Evolutionary conservation across 1,140 invertebrate species (phyloP), one percentile per base, ranked within the genome.

Genomic region (Venturia canescens): DNA sequence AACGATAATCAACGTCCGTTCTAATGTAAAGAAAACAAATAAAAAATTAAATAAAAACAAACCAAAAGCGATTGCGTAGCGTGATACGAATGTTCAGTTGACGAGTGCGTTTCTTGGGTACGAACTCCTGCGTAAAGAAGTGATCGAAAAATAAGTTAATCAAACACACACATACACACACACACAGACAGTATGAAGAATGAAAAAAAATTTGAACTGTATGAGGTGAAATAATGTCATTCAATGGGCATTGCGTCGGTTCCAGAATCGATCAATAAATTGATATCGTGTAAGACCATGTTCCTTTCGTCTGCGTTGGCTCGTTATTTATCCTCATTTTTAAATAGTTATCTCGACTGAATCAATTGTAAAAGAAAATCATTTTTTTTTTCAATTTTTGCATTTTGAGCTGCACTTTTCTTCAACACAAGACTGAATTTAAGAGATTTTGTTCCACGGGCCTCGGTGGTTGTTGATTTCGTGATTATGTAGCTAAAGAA

Each of bases 241-340:
- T 89, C 85, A 53, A 82, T 83, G 87, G 85, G 83, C 86, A 89
- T 89, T 88, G 83, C 85, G 85, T 89, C 87, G 86, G 87, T 89
- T 86, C 79, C 85, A 87, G 81, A 85, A 84, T 88, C 88, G 86
- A 90, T 88, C 83, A 88, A 89, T 89, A 89, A 89, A 89, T 87
- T 88, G 85, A 90, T 88, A 88, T 84, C 81, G 80, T 85, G 81
- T 85, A 85, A 84, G 76, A 81, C 74, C 16, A 74, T 9, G 21
- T 34, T 3, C 34, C 23, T 29, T 48, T 29, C 66, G 13, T 18
- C 29, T 34, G 18, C 60, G 53, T 77, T 70, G 31, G 66, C 74
- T 27, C 18, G 29, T 53, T 31, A 26, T 78, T n/a, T 57, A 57
- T n/a, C 21, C 53, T 23, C 2, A 66, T 27, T 23, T 26, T 23